Evolutionary conservation across 1,140 invertebrate genomes (phyloP), one percentile per base, ranked within the genome.

Genomic region (Vanessa atalanta): DNA sequence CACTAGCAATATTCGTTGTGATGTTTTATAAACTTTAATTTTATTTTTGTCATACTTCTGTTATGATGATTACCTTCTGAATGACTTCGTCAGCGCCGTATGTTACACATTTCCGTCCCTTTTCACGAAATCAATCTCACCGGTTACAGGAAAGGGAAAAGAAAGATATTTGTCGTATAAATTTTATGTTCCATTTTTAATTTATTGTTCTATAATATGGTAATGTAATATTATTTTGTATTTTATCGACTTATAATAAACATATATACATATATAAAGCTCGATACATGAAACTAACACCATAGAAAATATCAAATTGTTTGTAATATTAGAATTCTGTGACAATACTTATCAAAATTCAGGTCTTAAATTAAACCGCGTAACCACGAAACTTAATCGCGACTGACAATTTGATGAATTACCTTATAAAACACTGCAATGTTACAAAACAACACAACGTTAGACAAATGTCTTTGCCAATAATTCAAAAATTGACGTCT

Each of bases 401-500:
- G 16, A n/a, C 8, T 14, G 47, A 68, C 26, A 43, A 67, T 73
- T 67, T 73, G 48, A 71, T 37, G 47, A 23, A 63, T 71, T 73
- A 43, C 47, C 55, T 66, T 73, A 61, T 67, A 23, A 67, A 73
- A 66, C 13, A 60, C 61, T 66, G 55, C 47, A 66, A 57, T 16
- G 14, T 69, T 57, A 14, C 11, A 5, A 50, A 50, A n/a, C 15
- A 50, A 55, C 48, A 50, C 2, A n/a, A 50, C 15, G 12, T 14
- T n/a, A 6, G n/a, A 55, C 53, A 57, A 68, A 16, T 31, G 16
- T 69, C 53, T 69, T 77, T 53, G 47, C 63, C 63, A 76, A 72
- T 76, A 72, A 60, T 76, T 76, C 48, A 68, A 63, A 73, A 77
- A 67, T 77, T 71, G 67, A 76, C 70, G 69, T 73, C 63, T 76